Base-by-base conservation (phyloP, 2,797 vertebrate species). In the Macrochelys suwanniensis region DNA sequence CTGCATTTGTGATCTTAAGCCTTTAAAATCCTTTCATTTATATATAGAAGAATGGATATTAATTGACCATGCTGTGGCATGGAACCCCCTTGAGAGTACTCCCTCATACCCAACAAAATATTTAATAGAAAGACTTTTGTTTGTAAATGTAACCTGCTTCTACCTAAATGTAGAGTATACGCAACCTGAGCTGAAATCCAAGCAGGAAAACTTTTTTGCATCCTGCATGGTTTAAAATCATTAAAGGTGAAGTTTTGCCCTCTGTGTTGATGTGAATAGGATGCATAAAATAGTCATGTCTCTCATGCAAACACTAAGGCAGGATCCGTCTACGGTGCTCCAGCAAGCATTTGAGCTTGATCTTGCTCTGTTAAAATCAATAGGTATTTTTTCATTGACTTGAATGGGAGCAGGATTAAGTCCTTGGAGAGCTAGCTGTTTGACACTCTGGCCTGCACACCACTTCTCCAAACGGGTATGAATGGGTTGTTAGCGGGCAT, bases 51-150 rank as follows among this genome's bases (percentile, higher is more conserved):
- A 78, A 0, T 0, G 1, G 57, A 4, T 53, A 15, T 51, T 51
- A 51, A 53, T 47, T 90, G 76, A 21, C 49, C 76, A 81, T 33
- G 51, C 93, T 5, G 0, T 80, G 51, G 82, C 76, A 89, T 85
- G 89, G 88, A 90, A 92, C 80, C 77, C 89, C 83, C 74, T 92
- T 90, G 42, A 96, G 79, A 81, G 57, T 87, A 53, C 90, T 95
- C 95, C 28, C 92, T 94, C 89, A 89, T 79, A 16, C 28, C 80
- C 79, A 84, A 49, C 88, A 81, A 50, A 94, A 88, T 85, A 53
- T 89, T 94, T 91, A n/a, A 54, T 90, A 82, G 53, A 78, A 94
- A 91, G 76, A 4, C 47, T 79, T 25, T 84, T 94, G 59, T 57
- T 93, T 93, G 89, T 45, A 91, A 56, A 77, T 80, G 19, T 74